Base-by-base conservation (phyloP, 2,888 invertebrate genomes). In the Protophormia terraenovae region DNA sequence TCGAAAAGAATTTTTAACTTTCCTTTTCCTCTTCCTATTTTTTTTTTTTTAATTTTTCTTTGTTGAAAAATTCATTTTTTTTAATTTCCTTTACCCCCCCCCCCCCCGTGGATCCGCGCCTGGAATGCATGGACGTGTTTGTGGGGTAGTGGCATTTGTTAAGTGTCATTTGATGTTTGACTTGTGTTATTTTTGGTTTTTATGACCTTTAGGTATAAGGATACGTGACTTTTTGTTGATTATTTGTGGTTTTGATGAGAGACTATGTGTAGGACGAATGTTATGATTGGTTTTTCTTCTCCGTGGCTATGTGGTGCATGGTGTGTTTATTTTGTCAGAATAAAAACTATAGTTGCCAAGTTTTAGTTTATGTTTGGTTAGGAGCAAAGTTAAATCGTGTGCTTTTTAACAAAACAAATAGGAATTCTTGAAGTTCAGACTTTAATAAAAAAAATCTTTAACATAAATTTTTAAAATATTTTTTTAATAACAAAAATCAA, bases 201-300 rank as follows among this genome's bases (percentile, higher is more conserved):
- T 79, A 75, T 85, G 75, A 71, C 85, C 85, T 85, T 80, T 82
- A 82, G 82, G 85, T 82, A 75, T 82, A 71, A 76, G 71, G 69
- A 75, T 85, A 85, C 85, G 82, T 85, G 85, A 85, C 85, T 85
- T 85, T 85, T 45, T 85, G 85, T 85, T 85, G 82, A 82, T 85
- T 79, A 82, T 82, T 79, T 85, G 82, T 71, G 76, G 82, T 58
- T 71, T 77, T 55, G 64, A 83, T 62, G 55, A 58, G 29, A 71
- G 14, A 24, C 45, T 45, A 58, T 69, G 12, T 62, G 19, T 50
- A 41, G 41, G 38, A 45, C 4, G 24, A 29, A 60, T 22, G 32
- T 53, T 50, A 55, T 66, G 71, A 83, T 71, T 64, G 55, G 69
- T 69, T 75, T 72, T 60, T 41, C 45, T 27, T 35, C 41, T 4